A percentile compares a stretch with the other conserved stretches of the same genome.
Conservation (phyloP, 2,888 invertebrate species). For the Asteroscopus sphinx region DNA sequence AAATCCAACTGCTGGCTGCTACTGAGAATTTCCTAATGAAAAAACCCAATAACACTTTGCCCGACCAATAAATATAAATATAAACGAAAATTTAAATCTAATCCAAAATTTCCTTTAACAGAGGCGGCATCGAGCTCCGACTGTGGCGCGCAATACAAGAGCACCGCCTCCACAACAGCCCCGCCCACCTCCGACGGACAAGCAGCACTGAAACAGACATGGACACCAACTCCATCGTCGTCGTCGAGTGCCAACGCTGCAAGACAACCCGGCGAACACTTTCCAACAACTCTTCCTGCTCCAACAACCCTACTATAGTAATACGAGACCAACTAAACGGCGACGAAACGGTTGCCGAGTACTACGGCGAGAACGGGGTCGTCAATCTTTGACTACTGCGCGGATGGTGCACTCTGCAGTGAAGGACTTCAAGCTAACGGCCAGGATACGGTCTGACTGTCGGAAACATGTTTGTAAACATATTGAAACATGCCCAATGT, state of each 20-base stretch:
- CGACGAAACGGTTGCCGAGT: slow-evolving; percentile 71
- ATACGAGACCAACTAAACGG: slow-evolving; percentile 79
- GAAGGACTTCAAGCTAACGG: slow-evolving; percentile 51
- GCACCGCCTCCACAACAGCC: slow-evolving; percentile 81
- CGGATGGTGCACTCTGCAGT: slow-evolving; percentile 89
- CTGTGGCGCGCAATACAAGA: slow-evolving; percentile 95
- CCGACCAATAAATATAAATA: no score
- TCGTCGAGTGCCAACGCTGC: slow-evolving; percentile 83
- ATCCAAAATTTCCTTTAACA: slow-evolving; percentile 67
- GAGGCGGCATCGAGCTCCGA: slow-evolving; percentile 95
- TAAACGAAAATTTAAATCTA: no score
- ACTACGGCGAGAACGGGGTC: slow-evolving; percentile 74
- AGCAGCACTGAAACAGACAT: slow-evolving; percentile 85
- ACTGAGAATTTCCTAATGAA: no score
- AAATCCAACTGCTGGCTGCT: no score
- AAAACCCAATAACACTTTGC: no score
- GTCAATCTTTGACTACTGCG: slow-evolving; percentile 85
- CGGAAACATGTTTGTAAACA: slow-evolving; percentile 1
- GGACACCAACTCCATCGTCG: slow-evolving; percentile 84
- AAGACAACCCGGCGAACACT: slow-evolving; percentile 69
- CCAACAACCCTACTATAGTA: slow-evolving; percentile 79
- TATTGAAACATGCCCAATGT: background rate
- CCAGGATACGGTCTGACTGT: slow-evolving; percentile 13
- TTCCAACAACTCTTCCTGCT: slow-evolving; percentile 67
- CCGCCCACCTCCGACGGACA: slow-evolving; percentile 72